Base-by-base conservation (phyloP, 2,113 vertebrate genomes). In the Electrona antarctica region DNA sequence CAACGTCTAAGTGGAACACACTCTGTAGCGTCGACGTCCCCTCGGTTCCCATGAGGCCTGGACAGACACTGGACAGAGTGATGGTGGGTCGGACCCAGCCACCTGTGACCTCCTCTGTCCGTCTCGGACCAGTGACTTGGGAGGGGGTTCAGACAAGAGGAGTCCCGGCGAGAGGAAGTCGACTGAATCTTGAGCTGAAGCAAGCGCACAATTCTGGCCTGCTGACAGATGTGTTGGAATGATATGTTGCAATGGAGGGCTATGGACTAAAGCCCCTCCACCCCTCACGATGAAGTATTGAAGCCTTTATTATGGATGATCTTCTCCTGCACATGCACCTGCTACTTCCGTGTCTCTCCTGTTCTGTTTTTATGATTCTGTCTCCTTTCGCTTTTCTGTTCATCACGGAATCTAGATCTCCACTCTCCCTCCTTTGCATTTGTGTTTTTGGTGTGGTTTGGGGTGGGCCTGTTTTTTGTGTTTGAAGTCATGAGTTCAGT, bases 391-490 rank as follows among this genome's bases (percentile, higher is more conserved):
- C 69, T 81, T 81, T 73, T 33, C 10, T 67, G 13, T 57, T 73
- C 64, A 67, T n/a, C 47, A 46, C 9, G 47, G 15, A 46, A 29
- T 77, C 71, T 64, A 49, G 60, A 74, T 67, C 60, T 74, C 55
- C 1, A 52, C 52, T 51, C 10, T 50, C 14, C 60, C 7, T 66
- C 56, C 51, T 7, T 63, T 74, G 74, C 76, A 28, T 72, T 77
- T 85, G 58, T 76, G 72, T 87, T 87, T 41, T 90, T 90, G 88
- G 79, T 85, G 87, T 90, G 89, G 85, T 88, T 88, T 87, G 81
- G 80, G 83, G 86, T 87, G 74, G 73, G 76, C 70, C 86, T 82
- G 85, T 67, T 79, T 84, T 73, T 75, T 89, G 74, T 90, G 33
- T 91, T 72, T 80, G 50, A 84, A 81, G 81, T 86, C 78, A 78